Evolutionary conservation across 2,888 invertebrate genomes (phyloP).

Genomic region (Xestobium rufovillosum): DNA sequence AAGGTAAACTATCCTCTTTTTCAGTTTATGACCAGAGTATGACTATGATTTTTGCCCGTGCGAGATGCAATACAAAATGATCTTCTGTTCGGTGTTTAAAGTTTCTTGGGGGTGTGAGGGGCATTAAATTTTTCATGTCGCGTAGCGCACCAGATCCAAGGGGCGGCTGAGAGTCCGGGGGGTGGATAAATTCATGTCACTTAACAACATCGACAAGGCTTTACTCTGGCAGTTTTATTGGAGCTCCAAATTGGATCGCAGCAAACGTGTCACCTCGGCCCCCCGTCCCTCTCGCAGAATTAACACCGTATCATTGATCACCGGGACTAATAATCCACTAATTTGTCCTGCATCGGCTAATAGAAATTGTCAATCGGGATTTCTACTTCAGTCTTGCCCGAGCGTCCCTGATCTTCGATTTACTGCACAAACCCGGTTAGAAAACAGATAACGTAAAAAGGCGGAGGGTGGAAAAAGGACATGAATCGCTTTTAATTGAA

Average conservation of each 20-base stretch:
- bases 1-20: too few species aligned
- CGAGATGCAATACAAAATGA: too few species aligned
- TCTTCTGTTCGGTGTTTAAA: too few species aligned
- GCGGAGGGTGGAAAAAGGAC: neutral
- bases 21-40: too few species aligned
- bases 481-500: constrained; percentile 2
- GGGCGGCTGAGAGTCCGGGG: constrained; percentile 27
- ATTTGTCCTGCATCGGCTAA: constrained; percentile 42
- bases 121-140: constrained; percentile 43
- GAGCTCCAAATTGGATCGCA: constrained; percentile 45
- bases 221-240: constrained; percentile 46
- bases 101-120: too few species aligned
- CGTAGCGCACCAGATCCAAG: constrained; percentile 25
- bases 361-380: constrained; percentile 41
- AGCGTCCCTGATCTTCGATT: too few species aligned
- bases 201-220: constrained; percentile 46
- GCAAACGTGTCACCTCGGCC: constrained; percentile 35
- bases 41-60: too few species aligned
- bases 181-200: constrained; percentile 46
- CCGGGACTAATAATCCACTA: constrained; percentile 44
- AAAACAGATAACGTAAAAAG: neutral
- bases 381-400: too few species aligned
- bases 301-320: constrained; percentile 44
- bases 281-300: constrained; percentile 26
- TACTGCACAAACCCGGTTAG: neutral